Evolutionary conservation across 1,140 invertebrate genomes (phyloP).

Genomic region (Drosophila eugracilis): DNA sequence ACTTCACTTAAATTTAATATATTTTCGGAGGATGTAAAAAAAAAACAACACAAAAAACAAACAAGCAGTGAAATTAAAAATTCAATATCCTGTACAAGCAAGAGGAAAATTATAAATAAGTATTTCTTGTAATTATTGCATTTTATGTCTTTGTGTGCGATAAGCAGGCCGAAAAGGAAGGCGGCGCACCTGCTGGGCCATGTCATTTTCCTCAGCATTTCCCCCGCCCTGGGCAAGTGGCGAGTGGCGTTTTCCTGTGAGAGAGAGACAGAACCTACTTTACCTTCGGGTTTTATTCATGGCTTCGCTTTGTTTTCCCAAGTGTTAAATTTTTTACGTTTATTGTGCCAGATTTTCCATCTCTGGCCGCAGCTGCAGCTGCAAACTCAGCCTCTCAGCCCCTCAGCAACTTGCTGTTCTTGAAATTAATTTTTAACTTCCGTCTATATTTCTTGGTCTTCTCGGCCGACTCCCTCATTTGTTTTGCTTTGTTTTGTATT

Average conservation of each 20-base stretch:
- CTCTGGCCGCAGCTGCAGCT: conserved; percentile 60
- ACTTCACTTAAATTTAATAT: conserved; percentile 63
- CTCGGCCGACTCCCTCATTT: conserved; percentile 25
- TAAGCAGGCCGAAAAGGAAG: conserved; percentile 39
- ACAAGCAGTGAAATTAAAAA: conserved; percentile 72
- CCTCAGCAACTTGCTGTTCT: conserved; percentile 41
- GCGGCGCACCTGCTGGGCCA: conserved; percentile 58
- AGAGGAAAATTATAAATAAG: conserved; percentile 78
- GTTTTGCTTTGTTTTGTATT: conserved; percentile 36
- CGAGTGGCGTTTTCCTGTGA: conserved; percentile 17
- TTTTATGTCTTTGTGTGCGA: conserved; percentile 54
- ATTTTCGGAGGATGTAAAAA: conserved; percentile 11
- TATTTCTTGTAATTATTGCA: conserved; percentile 81
- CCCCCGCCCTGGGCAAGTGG: conserved; percentile 5
- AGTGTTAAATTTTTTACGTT: conserved; percentile 78
- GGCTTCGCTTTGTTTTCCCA: conserved; percentile 65
- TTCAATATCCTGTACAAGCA: conserved; percentile 79
- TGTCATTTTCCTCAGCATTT: conserved; percentile 2
- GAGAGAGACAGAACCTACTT: conserved; percentile 61
- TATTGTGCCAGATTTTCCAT: conserved; percentile 74
- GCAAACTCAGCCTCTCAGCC: conserved; percentile 46
- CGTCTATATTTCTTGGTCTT: conserved; percentile 67
- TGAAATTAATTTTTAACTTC: conserved; percentile 83
- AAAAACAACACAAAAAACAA: neutral
- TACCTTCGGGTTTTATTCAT: conserved; percentile 67